These are phyloP conservation scores for Agrilus planipennis DNA, from an alignment of 1,140 invertebrate genomes.

Conservation along the genomic window DNA sequence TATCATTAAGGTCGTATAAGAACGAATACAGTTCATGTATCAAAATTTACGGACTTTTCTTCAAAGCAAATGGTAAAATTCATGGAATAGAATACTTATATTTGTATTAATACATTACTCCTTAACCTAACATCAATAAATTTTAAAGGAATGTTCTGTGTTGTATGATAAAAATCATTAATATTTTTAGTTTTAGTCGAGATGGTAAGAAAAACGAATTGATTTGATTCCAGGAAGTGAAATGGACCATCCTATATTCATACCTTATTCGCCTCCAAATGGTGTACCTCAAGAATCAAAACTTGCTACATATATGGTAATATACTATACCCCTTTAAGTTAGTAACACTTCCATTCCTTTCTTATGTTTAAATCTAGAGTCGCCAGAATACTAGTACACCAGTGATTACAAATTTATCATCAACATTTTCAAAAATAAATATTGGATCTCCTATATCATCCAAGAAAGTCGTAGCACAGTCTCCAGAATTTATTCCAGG, in stretches of 20 bases:
- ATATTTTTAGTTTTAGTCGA: no score
- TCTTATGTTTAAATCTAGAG: constrained; percentile 32
- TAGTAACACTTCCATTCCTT: not conserved
- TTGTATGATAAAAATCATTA: no score
- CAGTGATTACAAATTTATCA: constrained; percentile 36
- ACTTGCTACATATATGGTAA: constrained; percentile 72
- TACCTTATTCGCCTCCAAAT: constrained; percentile 44
- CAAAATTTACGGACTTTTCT: no score
- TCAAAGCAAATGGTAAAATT: no score
- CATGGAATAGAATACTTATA: no score
- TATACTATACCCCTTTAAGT: not conserved
- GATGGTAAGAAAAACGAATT: no score
- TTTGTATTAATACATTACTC: no score
- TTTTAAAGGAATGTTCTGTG: no score
- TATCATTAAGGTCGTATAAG: no score
- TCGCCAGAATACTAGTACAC: constrained; percentile 41
- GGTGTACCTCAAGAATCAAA: constrained; percentile 75
- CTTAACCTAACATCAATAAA: no score
- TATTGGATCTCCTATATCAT: constrained; percentile 40
- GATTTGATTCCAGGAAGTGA: constrained; percentile 7
- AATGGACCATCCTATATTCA: constrained; percentile 24
- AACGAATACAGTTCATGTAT: no score
- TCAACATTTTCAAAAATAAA: constrained; percentile 44
- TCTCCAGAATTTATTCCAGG: constrained; percentile 38
- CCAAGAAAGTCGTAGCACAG: constrained; percentile 38